Conservation (phyloP, 2,797 vertebrate species). For the Strix occidentalis region DNA sequence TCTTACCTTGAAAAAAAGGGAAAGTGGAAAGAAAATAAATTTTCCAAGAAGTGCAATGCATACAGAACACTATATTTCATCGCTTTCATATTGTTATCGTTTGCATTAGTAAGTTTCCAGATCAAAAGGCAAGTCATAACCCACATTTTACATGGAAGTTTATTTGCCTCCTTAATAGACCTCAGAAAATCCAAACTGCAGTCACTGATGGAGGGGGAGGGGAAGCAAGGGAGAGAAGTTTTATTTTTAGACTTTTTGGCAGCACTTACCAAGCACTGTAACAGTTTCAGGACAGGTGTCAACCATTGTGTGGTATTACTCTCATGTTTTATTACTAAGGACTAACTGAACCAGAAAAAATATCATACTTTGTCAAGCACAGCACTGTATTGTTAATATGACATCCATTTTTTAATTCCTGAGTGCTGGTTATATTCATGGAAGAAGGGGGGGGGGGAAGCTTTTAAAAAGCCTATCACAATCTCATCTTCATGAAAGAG, state of each 20-base stretch:
- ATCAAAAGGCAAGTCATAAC: slow-evolving; percentile 50
- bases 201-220: not conserved
- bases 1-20: not conserved
- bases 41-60: not conserved
- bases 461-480: not conserved
- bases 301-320: slow-evolving; percentile 44
- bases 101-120: slow-evolving; percentile 21
- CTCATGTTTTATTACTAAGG: slow-evolving; percentile 54
- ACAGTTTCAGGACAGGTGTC: slow-evolving; percentile 48
- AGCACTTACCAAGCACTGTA: slow-evolving; percentile 50
- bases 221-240: not conserved
- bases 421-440: not conserved
- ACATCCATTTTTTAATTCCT: not conserved
- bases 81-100: not conserved
- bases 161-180: slow-evolving; percentile 39
- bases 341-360: slow-evolving; percentile 52
- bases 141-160: slow-evolving; percentile 1
- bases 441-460: not conserved
- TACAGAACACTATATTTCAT: not conserved
- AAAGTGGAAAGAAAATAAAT: slow-evolving; percentile 5
- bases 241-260: slow-evolving; percentile 66
- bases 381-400: not conserved
- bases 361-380: not conserved
- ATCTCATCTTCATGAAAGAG: not conserved
- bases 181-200: slow-evolving; percentile 49